Evolutionary conservation across 92 coral and sea anemone genomes (phyloP).

Genomic region (Palythoa caribaeorum): DNA sequence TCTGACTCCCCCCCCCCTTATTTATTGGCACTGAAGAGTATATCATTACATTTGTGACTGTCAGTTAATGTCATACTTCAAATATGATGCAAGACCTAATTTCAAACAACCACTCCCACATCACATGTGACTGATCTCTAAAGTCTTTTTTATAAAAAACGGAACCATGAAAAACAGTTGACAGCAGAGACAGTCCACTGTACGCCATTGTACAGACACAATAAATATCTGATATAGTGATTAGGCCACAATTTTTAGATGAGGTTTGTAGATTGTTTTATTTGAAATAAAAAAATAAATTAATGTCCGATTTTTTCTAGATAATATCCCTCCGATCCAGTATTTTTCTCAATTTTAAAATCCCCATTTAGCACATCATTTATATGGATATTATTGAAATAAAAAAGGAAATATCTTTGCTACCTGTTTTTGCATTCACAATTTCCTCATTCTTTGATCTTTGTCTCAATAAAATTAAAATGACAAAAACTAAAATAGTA

Average conservation of each 20-base stretch:
- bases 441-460: background rate
- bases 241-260: background rate
- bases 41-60: background rate
- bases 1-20: too few species aligned
- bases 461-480: background rate
- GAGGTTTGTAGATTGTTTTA: background rate
- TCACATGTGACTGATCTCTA: too few species aligned
- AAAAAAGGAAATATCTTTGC: background rate
- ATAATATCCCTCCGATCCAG: background rate
- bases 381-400: background rate
- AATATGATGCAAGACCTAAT: too few species aligned
- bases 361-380: background rate
- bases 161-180: background rate
- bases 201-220: background rate
- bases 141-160: background rate
- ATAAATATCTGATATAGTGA: conserved; percentile 3
- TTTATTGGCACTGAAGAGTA: too few species aligned
- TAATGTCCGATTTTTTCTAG: background rate
- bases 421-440: too few species aligned
- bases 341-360: background rate
- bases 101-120: too few species aligned
- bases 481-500: background rate
- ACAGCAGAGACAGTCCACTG: background rate
- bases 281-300: background rate
- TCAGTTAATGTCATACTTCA: background rate